Evolutionary conservation across 2,113 vertebrate species (phyloP).

Genomic region (Lanius collurio): DNA sequence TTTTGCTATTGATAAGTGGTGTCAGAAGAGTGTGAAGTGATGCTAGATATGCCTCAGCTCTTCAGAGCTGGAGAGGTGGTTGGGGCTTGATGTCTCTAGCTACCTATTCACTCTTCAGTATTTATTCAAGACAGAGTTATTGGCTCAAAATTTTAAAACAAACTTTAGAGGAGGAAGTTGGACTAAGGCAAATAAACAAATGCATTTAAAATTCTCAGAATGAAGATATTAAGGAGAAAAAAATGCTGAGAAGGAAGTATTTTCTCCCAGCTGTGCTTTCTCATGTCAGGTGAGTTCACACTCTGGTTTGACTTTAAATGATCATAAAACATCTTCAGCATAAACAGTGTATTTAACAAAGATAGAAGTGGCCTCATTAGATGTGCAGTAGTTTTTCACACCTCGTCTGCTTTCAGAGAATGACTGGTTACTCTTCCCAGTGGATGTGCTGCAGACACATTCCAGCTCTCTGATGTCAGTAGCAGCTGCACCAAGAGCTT

Average conservation of each 20-base stretch:
- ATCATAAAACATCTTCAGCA: neutral
- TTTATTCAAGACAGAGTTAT: neutral
- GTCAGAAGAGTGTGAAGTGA: neutral
- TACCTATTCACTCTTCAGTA: neutral
- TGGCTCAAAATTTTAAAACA: neutral
- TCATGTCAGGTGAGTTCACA: slow-evolving; percentile 47
- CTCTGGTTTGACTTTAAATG: slow-evolving; percentile 17
- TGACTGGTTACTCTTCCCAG: neutral
- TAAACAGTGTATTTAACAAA: slow-evolving; percentile 44
- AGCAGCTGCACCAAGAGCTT: neutral
- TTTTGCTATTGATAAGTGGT: neutral
- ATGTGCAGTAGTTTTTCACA: slow-evolving; percentile 37
- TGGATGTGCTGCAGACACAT: slow-evolving; percentile 40
- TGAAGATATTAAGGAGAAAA: neutral
- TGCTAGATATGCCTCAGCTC: neutral
- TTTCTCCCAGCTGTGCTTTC: slow-evolving; percentile 32
- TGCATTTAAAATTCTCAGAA: neutral
- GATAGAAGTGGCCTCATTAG: slow-evolving; percentile 28
- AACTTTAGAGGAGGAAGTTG: neutral
- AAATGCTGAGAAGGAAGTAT: neutral
- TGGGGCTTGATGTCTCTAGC: neutral
- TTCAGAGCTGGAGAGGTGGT: neutral
- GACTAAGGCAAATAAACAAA: slow-evolving; percentile 5
- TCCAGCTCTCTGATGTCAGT: slow-evolving; percentile 38
- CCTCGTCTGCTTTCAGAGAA: slow-evolving; percentile 28